Base-by-base conservation (phyloP, 2,888 invertebrate genomes). In the Trachelus troglodyta region DNA sequence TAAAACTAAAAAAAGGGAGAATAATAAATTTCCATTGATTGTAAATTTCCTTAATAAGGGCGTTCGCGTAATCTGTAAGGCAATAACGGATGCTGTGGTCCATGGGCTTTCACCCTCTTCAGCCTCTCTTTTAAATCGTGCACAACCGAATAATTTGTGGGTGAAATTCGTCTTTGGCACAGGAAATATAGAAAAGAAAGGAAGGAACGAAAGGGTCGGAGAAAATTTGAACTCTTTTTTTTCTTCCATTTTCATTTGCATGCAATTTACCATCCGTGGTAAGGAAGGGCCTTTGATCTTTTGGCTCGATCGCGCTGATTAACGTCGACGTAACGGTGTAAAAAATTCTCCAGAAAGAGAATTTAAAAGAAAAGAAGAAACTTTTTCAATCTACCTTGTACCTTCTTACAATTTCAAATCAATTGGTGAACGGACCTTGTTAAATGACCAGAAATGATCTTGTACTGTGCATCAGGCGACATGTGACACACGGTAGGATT, bases 91-190 rank as follows among this genome's bases (percentile, higher is more conserved):
- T 40, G 76, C 69, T 56, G 75, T 11, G n/a, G 76, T 76, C 75
- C 77, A 81, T 82, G 81, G 78, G 77, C 77, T 76, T 80, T 37
- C 80, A 80, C 82, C 83, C 84, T 83, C 84, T 87, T 87, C 84
- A 83, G 86, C 85, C 83, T 86, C 88, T 87, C 87, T 86, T 86
- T 86, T 84, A 83, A 83, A 80, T 83, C 83, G 81, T 76, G 84
- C 81, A 80, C 77, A 77, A 74, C 75, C 79, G 81, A 85, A 85
- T 89, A 89, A 89, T 89, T 89, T 87, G 83, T 83, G 82, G 87
- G 83, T 87, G 76, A 85, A 83, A 82, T 81, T 79, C 80, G 84
- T 87, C 88, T 88, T 88, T 56, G 87, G 23, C 4, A 80, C 88
- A 83, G 89, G 85, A 89, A 71, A 31, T 30, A n/a, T 31, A 71